phyloP scores from a whole-genome alignment of 2,797 vertebrate genomes.

The Myripristis murdjan region DNA sequence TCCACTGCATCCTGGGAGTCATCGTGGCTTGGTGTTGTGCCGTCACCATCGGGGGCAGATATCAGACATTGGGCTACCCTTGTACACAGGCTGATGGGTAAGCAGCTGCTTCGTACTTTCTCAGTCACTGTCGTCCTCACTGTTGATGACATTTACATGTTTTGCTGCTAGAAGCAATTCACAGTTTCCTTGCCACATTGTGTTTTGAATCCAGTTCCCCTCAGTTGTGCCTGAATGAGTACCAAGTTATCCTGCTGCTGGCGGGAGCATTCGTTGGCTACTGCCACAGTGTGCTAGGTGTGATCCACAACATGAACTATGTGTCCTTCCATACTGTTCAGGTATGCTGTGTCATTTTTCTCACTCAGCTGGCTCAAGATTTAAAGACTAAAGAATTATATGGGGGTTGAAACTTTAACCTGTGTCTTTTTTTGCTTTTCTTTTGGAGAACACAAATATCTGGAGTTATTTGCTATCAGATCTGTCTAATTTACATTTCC shows the following conservation, averaged over 20 bases:
- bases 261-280: slow-evolving; percentile 94
- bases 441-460: too few species aligned
- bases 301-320: slow-evolving; percentile 95
- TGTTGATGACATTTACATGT: not conserved
- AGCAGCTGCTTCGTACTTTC: slow-evolving; percentile 34
- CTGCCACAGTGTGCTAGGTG: slow-evolving; percentile 92
- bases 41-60: slow-evolving; percentile 88
- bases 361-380: not conserved
- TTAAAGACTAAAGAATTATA: not conserved
- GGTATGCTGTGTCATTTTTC: slow-evolving; percentile 79
- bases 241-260: slow-evolving; percentile 91
- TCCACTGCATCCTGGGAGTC: slow-evolving; percentile 91
- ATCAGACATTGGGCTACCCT: slow-evolving; percentile 85
- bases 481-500: too few species aligned
- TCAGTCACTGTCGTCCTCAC: too few species aligned
- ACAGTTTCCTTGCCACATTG: not conserved
- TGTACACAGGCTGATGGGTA: slow-evolving; percentile 88
- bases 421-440: too few species aligned
- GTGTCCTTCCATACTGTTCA: slow-evolving; percentile 93
- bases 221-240: slow-evolving; percentile 92
- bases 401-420: not conserved
- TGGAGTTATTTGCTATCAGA: too few species aligned
- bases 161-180: not conserved
- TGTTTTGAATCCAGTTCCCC: slow-evolving; percentile 36
- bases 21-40: slow-evolving; percentile 93